Evolutionary conservation across 2,888 invertebrate species (phyloP), one percentile per base, ranked within the genome.

Genomic region (Thereva nobilitata): DNA sequence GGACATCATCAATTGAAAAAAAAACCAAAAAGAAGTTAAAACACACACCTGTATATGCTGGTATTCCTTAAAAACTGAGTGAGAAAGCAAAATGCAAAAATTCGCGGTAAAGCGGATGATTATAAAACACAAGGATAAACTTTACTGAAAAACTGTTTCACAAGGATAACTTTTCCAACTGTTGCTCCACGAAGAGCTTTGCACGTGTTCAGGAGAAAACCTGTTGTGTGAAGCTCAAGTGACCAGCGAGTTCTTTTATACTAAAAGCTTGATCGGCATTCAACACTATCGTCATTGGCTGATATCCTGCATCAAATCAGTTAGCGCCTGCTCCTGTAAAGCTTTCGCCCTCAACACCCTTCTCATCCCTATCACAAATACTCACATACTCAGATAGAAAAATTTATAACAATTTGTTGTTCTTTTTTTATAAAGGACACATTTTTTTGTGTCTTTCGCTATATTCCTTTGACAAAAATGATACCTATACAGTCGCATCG

Each of bases 191-290:
- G 41, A 56, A 67, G 65, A 70, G 68, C 52, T 69, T 61, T 68
- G 70, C 71, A 72, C 72, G 70, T 71, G 70, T 67, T 64, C 70
- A 71, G 64, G 35, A 68, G 64, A 61, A 67, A 67, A 72, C 65
- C 68, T 68, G 66, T 72, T 72, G 71, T 72, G 72, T 72, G 68
- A 23, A 68, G 64, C 64, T 66, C 41, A 64, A 41, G 42, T 12
- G 47, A 23, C 54, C 66, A 68, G 66, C 69, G 69, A 44, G 68
- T 70, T 71, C 72, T 71, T 72, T 72, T 72, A 72, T 69, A 63
- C 63, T 40, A 59, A 67, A 72, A 71, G 72, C 71, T 71, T 72
- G 67, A 41, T 41, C 50, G 34, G 5, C 34, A 42, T 54, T 49
- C 50, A 41, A 54, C 49, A 40, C 9, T 10, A 23, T 12, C 52